Conservation (phyloP, 2,888 invertebrate genomes). For the Hirtodrosophila alboralis region DNA sequence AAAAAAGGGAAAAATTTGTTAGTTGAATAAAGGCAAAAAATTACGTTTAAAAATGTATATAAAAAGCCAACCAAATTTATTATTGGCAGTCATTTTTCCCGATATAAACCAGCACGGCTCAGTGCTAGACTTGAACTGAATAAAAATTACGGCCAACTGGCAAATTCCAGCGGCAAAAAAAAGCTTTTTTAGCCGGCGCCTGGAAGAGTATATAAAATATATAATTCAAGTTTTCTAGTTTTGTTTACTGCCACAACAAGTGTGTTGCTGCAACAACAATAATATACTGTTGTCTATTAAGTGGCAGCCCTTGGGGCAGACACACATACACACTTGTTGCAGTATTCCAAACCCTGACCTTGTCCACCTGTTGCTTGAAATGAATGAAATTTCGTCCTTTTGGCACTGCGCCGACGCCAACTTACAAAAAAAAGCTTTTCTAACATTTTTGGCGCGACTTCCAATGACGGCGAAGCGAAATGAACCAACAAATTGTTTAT, state of each 20-base stretch:
- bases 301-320: neutral
- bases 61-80: constrained; percentile 12
- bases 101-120: constrained; percentile 4
- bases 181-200: constrained; percentile 50
- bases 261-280: constrained; percentile 6
- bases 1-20: constrained; percentile 1
- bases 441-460: constrained; percentile 64
- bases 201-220: constrained; percentile 43
- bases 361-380: constrained; percentile 58
- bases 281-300: too few species aligned
- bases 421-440: constrained; percentile 54
- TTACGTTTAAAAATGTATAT: neutral
- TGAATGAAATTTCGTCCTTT: constrained; percentile 34
- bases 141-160: constrained; percentile 1
- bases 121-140: constrained; percentile 20
- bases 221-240: too few species aligned
- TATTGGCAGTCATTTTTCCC: constrained; percentile 22
- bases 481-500: too few species aligned
- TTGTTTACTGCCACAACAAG: constrained; percentile 39
- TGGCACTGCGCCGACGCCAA: constrained; percentile 39
- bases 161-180: constrained; percentile 47
- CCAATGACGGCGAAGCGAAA: constrained; percentile 50
- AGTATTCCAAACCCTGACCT: constrained; percentile 48
- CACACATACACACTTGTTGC: constrained; percentile 58
- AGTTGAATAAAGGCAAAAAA: constrained; percentile 1